phyloP scores from a whole-genome alignment of 2,888 invertebrate species.

The Cepaea hortensis region DNA sequence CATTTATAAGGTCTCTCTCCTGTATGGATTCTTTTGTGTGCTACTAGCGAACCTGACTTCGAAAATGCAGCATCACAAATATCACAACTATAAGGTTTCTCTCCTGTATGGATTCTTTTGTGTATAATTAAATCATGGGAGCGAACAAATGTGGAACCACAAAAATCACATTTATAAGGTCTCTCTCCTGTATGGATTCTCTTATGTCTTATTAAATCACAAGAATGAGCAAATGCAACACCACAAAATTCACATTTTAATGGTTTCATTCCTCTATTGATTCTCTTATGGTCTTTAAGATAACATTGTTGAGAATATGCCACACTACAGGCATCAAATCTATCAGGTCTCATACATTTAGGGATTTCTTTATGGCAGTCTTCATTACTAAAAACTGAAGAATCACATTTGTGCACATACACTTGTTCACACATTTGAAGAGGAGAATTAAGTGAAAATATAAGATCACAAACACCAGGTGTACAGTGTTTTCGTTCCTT shows the following conservation, averaged over 20 bases:
- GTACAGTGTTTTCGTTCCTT: too few relatives aligned
- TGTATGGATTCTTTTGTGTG: not conserved
- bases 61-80: not conserved
- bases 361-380: not conserved
- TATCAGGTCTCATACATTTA: not conserved
- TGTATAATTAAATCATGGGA: not conserved
- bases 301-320: not conserved
- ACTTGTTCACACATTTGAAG: not conserved
- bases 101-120: not conserved
- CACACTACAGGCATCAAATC: not conserved
- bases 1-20: not conserved
- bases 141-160: not conserved
- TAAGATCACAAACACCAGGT: not conserved
- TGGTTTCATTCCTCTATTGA: not conserved
- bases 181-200: not conserved
- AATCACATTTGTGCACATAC: not conserved
- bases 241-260: slow-evolving; percentile 5
- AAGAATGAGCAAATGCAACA: not conserved
- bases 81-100: not conserved
- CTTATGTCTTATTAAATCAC: not conserved
- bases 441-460: not conserved
- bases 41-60: not conserved
- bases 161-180: not conserved
- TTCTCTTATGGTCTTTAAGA: not conserved
- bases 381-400: not conserved